These are phyloP conservation scores for Crocuta crocuta DNA, from an alignment of 2,113 vertebrate genomes.

Conservation along the genomic window DNA sequence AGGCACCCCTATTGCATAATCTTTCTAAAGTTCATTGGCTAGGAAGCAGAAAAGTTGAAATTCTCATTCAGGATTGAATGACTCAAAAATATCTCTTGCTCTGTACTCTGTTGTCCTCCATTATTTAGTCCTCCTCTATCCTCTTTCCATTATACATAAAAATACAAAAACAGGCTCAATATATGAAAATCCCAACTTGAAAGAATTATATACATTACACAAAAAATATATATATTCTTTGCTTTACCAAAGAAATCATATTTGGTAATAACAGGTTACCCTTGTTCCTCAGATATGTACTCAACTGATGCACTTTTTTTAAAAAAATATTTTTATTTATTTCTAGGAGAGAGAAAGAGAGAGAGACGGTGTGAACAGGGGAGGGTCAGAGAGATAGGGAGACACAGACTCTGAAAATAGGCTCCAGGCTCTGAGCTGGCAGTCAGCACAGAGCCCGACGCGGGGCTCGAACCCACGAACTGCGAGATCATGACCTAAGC, in stretches of 20 bases:
- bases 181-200: neutral
- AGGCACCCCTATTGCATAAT: neutral
- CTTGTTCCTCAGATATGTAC: neutral
- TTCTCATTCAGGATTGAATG: neutral
- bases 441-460: no score
- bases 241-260: neutral
- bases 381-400: no score
- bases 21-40: neutral
- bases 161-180: neutral
- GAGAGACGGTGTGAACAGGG: no score
- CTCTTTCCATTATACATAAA: neutral
- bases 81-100: neutral
- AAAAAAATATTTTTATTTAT: no score
- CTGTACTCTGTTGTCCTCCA: neutral
- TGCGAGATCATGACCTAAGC: no score
- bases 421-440: no score
- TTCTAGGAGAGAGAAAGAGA: no score
- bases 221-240: neutral
- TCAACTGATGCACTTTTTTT: neutral
- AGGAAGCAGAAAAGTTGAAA: neutral
- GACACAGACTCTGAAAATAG: no score
- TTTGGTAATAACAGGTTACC: neutral
- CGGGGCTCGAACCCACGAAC: no score
- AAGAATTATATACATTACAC: neutral
- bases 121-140: neutral